Evolutionary conservation across 2,888 invertebrate species (phyloP).

Genomic region (Euspilapteryx auroguttella): DNA sequence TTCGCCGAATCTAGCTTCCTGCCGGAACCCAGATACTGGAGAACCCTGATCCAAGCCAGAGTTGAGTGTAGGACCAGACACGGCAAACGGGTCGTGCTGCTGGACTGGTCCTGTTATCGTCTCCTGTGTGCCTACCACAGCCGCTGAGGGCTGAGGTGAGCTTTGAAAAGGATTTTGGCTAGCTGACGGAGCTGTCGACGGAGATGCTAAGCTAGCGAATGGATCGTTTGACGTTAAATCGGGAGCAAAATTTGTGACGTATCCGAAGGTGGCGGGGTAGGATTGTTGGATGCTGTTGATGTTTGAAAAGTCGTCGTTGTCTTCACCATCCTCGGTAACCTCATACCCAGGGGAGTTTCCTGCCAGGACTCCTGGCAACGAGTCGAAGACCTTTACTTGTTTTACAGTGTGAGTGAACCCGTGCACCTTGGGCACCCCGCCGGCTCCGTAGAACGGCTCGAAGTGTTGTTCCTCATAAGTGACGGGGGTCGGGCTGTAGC

Average conservation of each 20-base stretch:
- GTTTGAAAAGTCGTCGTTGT: conserved; percentile 30
- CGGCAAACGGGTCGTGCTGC: conserved; percentile 1
- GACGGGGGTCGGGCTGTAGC: conserved; percentile 18
- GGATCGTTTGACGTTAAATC: conserved; percentile 18
- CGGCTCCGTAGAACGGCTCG: conserved; percentile 19
- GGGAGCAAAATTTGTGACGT: conserved; percentile 23
- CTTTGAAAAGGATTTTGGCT: conserved; percentile 23
- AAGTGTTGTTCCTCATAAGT: conserved; percentile 30
- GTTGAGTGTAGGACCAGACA: neutral
- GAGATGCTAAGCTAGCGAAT: neutral
- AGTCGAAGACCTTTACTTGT: conserved; percentile 44
- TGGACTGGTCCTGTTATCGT: neutral
- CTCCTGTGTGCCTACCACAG: too few species aligned
- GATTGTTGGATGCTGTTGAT: conserved; percentile 29
- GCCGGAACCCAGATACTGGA: neutral
- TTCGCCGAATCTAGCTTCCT: conserved; percentile 11
- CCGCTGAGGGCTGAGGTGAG: conserved; percentile 18
- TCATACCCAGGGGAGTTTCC: conserved; percentile 25
- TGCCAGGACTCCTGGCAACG: conserved; percentile 24
- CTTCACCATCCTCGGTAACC: conserved; percentile 42
- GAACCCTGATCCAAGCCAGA: too few species aligned
- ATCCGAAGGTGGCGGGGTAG: conserved; percentile 31
- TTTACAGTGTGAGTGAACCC: conserved; percentile 37
- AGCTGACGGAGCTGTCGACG: conserved; percentile 7
- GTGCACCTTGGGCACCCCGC: conserved; percentile 18